Percentiles rank a stretch among this genome's conserved stretches.
Evolutionary conservation across 2,797 vertebrate genomes (phyloP).

Genomic region (Gouania willdenowi): DNA sequence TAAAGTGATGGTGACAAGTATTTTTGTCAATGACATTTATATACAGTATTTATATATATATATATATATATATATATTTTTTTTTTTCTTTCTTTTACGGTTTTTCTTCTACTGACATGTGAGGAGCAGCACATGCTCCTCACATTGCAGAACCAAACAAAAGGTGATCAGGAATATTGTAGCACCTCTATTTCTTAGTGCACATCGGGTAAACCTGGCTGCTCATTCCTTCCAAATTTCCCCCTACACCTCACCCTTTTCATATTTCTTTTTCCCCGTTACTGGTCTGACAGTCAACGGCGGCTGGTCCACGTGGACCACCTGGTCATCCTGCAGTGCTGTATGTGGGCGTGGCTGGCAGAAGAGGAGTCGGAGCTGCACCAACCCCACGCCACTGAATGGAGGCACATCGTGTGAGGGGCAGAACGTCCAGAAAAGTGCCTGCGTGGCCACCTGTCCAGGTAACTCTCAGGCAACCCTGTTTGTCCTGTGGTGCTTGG

Average conservation of each 20-base stretch:
- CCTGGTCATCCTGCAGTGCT: conserved; percentile 96
- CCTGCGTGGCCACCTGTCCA: conserved; percentile 98
- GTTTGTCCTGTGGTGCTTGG: conserved; percentile 64
- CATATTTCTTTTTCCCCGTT: conserved; percentile 7
- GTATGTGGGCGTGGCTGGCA: conserved; percentile 98
- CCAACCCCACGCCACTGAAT: conserved; percentile 98
- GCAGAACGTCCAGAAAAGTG: conserved; percentile 98
- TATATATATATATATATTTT: no score
- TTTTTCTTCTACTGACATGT: conserved; percentile 27
- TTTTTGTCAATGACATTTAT: no score
- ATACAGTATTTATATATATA: no score
- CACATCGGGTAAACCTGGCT: conserved; percentile 82
- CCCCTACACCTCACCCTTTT: conserved; percentile 5
- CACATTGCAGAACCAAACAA: conserved; percentile 28
- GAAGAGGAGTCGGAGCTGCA: conserved; percentile 98
- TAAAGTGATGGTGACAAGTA: no score
- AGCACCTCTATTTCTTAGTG: conserved; percentile 49
- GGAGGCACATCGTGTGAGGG: conserved; percentile 97
- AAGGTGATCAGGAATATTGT: conserved; percentile 49
- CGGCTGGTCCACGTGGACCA: conserved; percentile 98
- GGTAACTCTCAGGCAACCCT: conserved; percentile 80
- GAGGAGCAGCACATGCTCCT: conserved; percentile 42
- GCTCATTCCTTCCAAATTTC: conserved; percentile 69
- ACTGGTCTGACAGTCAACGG: conserved; percentile 87
- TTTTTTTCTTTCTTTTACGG: conserved; percentile 41